Base-by-base conservation (phyloP, 2,113 vertebrate genomes). In the Calyptomena viridis region DNA sequence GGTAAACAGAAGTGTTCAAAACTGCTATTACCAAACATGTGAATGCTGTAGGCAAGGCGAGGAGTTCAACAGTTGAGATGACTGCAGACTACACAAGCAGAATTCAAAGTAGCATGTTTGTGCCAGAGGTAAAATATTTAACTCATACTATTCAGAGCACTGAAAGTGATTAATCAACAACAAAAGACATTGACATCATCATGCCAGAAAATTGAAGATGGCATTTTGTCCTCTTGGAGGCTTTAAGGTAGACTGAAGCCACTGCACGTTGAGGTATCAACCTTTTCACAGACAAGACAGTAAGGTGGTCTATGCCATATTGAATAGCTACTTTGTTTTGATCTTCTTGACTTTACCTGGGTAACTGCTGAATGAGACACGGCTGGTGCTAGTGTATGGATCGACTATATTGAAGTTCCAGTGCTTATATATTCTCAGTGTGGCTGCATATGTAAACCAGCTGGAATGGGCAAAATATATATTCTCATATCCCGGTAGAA, bases 281-380 rank as follows among this genome's bases (percentile, higher is more conserved):
- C 22, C 19, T 64, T 91, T 71, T 55, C 58, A 85, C 9, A 86
- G 47, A 9, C 31, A 46, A 56, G 23, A 84, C 11, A 63, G 33
- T 16, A 77, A 69, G 15, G 72, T 17, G 22, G 44, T 17, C 33
- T 6, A 12, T 25, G 23, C 14, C 28, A 55, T 24, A 76, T 1
- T 53, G 27, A 39, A 0, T 37, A 76, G 13, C 31, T 46, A 63
- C 30, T 28, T 14, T 42, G 27, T 12, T 87, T 33, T 39, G 8
- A 8, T 10, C 62, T 84, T 69, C 79, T 63, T 84, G 16, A 42
- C 40, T 52, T 93, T 97, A 99, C 99, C 99, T 94, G 99, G 99
- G 86, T 99, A 99, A 96, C 99, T 99, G 98, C 99, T 99, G 97
- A 99, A 99, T 59, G 99, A 99, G 40, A 99, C 87, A 56, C 98